Base-by-base conservation (phyloP, 2,797 vertebrate species). In the Sebastes variabilis region DNA sequence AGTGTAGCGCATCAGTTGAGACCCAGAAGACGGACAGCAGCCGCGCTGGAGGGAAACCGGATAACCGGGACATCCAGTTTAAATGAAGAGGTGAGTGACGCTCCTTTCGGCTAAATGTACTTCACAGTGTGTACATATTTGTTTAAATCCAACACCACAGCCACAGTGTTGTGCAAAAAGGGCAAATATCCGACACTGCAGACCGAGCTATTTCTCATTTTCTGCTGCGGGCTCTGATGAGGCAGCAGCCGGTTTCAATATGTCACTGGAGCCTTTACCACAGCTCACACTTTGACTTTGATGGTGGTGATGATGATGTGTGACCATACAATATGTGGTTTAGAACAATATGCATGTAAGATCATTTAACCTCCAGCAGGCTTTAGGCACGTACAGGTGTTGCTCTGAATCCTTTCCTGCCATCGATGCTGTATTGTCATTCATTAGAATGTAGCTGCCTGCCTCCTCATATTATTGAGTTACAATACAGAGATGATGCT, bases 61-160 rank as follows among this genome's bases (percentile, higher is more conserved):
- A 90, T 46, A 74, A 75, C 79, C 83, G 72, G 81, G 66, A 80
- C 64, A 83, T 87, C 62, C 80, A 77, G 83, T 83, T 77, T 61
- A 70, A 78, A 84, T 73, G 75, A 72, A 52, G 84, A 94, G 95
- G 96, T 96, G 89, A 95, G 95, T 94, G 84, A 71, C 66, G 14
- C 64, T 52, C 66, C 24, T 29, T 70, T 64, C 1, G 61, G n/a
- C 6, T 38, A 24, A 75, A 72, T 75, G 72, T 58, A 59, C 68
- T 77, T 27, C 36, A 69, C 38, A 6, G 46, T 34, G 52, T 30
- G 74, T 27, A 54, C 27, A 75, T 69, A 56, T 81, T 46, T 70
- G 13, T 62, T 69, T 13, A 27, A 67, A 68, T 24, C 54, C 36
- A 58, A 7, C 72, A 62, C 49, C 56, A 56, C 60, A 58, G 12